Base-by-base conservation (phyloP, 2,888 invertebrate species). In the Pocota personata region DNA sequence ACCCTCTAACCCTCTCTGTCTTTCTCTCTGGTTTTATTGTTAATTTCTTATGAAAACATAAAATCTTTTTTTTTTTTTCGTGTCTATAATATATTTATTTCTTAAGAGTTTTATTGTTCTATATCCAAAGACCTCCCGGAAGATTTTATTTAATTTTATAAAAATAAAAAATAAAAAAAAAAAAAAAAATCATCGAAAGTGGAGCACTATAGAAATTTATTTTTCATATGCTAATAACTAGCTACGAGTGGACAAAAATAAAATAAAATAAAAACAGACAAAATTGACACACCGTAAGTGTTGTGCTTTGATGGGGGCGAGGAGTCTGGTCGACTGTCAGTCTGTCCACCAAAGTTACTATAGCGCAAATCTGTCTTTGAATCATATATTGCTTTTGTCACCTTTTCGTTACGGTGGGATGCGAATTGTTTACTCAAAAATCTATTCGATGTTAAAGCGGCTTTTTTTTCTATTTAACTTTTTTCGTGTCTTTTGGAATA, bases 401-500 rank as follows among this genome's bases (percentile, higher is more conserved):
- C 52, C 52, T 55, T 62, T 73, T 30, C 19, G 62, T 14, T 30
- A 40, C 12, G 62, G 16, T 52, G 40, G 4, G 24, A 52, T 60
- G 14, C 14, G 40, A 32, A 62, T 73, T 73, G 52, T 73, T 73
- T 52, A 30, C 35, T 58, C 50, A 48, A 2, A 60, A 50, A 5
- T 58, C 12, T 50, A 19, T 30, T 46, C 48, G 46, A 12, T 64
- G 64, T 64, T 64, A 48, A 32, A 19, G 14, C 32, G 6, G 3
- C 30, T 12, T 37, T 7, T 37, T 16, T 14, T 43, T 40, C 12
- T 35, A 12, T 35, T 35, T 12, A 12, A 35, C 12, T 37, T 58
- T 46, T 62, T 57, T 55, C 30, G 48, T 77, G 40, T 35, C 5
- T 67, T 35, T 79, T 72, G 71, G 78, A 79, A 37, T 8, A 8